Evolutionary conservation across 2,797 vertebrate species (phyloP), one percentile per base, ranked within the genome.

Genomic region (Takifugu ocellatus): DNA sequence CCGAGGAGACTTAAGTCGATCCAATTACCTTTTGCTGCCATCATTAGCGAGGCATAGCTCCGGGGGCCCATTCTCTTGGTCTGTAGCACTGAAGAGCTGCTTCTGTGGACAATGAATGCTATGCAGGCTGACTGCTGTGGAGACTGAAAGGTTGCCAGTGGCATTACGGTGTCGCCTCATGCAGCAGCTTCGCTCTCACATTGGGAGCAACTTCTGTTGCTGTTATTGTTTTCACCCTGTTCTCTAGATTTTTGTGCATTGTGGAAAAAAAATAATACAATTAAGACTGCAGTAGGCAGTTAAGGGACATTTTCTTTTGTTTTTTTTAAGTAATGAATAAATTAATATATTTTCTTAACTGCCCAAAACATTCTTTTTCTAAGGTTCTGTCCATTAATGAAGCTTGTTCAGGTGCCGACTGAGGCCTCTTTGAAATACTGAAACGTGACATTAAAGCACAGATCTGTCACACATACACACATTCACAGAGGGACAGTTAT

Each of bases 11-110:
- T 84, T 61, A 84, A 87, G 81, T 86, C 77, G 63, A 89, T 91
- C 81, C 83, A 77, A 89, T 90, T 89, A 90, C 80, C 77, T 78
- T 84, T 84, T 71, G 77, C 73, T 81, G 78, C 79, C 71, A 75
- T 81, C 76, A 81, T 85, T 86, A 86, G 72, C 62, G 79, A 77
- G 79, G 82, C 60, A 3, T 74, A 73, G 63, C 79, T 81, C 51
- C 63, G 33, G 68, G 78, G 77, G 63, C 36, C 75, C 68, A 68
- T 81, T 58, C 66, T 70, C 66, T 80, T 81, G 79, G 74, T 88
- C 73, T 81, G 63, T 57, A 63, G 58, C 60, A 63, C 72, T 75
- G 53, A 70, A 78, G 68, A 81, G 77, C 58, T 71, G 62, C 50
- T 61, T 78, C 59, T 66, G 69, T 58, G 49, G 69, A 78, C 70